These are phyloP conservation scores for Tachycineta bicolor DNA, from an alignment of 2,113 vertebrate genomes.

Conservation along the genomic window DNA sequence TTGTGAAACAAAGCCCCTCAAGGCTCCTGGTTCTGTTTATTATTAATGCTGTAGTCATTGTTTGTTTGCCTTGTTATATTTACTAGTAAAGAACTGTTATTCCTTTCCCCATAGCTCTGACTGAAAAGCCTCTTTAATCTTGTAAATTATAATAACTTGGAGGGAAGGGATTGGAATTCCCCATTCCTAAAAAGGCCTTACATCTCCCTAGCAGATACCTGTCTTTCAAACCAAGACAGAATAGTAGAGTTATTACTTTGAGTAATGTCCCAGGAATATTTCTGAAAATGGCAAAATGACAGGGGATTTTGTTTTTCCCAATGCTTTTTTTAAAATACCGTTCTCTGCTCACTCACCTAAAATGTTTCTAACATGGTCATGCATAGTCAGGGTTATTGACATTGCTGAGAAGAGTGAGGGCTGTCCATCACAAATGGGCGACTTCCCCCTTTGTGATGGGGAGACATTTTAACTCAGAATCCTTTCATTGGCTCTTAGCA, in stretches of 20 bases:
- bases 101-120: no score
- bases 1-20: no score
- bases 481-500: background rate
- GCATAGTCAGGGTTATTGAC: background rate
- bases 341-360: background rate
- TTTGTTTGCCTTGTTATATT: no score
- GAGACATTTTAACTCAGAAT: background rate
- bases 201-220: no score
- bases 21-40: no score
- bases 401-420: background rate
- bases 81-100: no score
- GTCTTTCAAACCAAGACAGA: no score
- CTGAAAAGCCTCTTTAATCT: no score
- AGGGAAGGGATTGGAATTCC: no score
- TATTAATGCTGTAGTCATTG: no score
- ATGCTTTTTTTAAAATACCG: background rate
- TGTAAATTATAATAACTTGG: no score
- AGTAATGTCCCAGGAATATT: background rate
- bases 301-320: background rate
- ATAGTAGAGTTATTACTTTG: background rate
- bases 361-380: background rate
- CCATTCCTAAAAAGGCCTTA: no score
- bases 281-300: background rate
- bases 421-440: background rate
- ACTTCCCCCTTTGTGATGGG: background rate